These are phyloP conservation scores for Lepus europaeus DNA, from an alignment of 2,113 vertebrate species.

Conservation along the genomic window DNA sequence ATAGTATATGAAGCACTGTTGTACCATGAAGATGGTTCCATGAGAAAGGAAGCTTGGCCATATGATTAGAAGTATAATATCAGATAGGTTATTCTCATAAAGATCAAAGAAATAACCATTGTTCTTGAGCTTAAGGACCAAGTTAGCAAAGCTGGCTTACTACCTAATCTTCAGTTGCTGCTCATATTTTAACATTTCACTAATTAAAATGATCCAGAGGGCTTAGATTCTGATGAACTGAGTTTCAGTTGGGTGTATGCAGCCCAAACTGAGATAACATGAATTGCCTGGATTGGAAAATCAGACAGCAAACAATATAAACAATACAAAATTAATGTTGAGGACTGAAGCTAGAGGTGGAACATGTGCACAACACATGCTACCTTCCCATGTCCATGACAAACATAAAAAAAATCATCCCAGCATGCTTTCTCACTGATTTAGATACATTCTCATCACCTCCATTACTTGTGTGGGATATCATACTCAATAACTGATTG, in stretches of 20 bases:
- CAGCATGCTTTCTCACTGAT: neutral
- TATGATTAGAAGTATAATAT: neutral
- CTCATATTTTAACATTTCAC: conserved; percentile 29
- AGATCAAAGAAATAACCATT: neutral
- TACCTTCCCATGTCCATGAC: neutral
- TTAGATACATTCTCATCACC: neutral
- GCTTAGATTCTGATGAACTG: neutral
- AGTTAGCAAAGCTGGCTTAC: neutral
- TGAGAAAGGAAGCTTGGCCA: neutral
- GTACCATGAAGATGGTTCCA: neutral
- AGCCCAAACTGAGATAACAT: neutral
- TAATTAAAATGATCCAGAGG: neutral
- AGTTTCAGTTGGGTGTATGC: neutral
- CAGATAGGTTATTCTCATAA: neutral
- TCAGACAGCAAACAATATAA: neutral
- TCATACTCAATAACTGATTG: conserved; percentile 28
- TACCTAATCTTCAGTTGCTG: neutral
- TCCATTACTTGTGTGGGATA: neutral
- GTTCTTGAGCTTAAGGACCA: neutral
- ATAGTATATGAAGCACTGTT: neutral
- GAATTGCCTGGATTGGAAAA: neutral
- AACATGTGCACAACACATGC: neutral
- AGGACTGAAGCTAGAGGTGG: neutral
- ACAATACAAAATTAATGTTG: neutral
- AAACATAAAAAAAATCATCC: conserved; percentile 39